Evolutionary conservation across 53 echinoderm and acorn worm genomes (phyloP).

Genomic region (Henricia sp.): DNA sequence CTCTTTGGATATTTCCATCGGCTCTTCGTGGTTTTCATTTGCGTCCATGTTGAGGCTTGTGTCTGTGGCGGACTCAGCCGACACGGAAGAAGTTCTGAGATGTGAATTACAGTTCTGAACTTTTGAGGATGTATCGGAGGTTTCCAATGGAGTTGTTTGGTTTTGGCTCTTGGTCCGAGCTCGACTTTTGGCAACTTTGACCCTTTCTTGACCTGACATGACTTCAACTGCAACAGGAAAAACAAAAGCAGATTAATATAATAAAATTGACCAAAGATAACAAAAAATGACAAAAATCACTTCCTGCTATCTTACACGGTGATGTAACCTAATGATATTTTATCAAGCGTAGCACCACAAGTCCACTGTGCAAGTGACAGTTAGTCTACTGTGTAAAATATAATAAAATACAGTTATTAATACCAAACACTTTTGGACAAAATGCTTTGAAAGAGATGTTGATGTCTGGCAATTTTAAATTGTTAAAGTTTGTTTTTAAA

Average conservation of each 20-base stretch:
- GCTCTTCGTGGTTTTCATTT: constrained; percentile 5
- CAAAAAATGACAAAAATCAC: not conserved
- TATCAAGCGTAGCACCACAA: not conserved
- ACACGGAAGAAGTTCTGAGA: not conserved
- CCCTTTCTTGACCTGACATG: constrained; percentile 77
- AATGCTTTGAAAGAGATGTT: no score
- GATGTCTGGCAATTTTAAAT: no score
- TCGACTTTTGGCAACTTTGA: constrained; percentile 72
- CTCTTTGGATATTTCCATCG: not conserved
- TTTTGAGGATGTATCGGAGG: not conserved
- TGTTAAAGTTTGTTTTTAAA: no score
- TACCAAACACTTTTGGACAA: no score
- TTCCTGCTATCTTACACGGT: not conserved
- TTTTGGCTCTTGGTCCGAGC: constrained; percentile 65
- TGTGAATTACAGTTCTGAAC: not conserved
- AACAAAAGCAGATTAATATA: not conserved
- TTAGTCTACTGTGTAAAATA: no score
- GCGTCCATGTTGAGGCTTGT: not conserved
- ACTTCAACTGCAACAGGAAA: constrained; percentile 66
- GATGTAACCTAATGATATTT: not conserved
- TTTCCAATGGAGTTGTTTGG: constrained; percentile 20
- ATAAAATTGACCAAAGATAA: not conserved
- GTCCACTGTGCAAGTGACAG: no score
- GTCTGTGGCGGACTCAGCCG: not conserved
- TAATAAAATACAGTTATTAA: no score